Evolutionary conservation across 2,113 vertebrate species (phyloP), one percentile per base, ranked within the genome.

Genomic region (Ochotona curzoniae): DNA sequence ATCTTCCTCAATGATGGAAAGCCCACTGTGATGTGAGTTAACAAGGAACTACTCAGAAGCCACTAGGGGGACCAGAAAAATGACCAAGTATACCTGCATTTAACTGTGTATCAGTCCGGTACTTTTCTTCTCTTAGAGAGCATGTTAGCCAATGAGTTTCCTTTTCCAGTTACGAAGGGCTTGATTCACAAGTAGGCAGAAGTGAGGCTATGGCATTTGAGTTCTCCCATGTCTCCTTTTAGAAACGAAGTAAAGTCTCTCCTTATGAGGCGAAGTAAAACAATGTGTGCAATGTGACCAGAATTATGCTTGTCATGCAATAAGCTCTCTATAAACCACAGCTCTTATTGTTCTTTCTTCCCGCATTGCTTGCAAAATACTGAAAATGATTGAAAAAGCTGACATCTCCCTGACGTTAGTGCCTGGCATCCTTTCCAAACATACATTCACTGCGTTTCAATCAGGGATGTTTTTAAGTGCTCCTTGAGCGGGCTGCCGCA

Each of bases 261-360:
- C n/a, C n/a, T 67, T 32, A 61, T 20, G 20, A 64, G 79, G 89
- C 32, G n/a, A 83, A 90, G 82, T 81, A 54, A 81, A 92, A 89
- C 9, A 60, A 38, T 2, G 25, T 8, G 30, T 23, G 30, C 21
- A 12, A 78, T 69, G 17, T 26, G 57, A 71, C 9, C n/a, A 61
- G 7, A 79, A 67, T 23, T 70, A 30, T 21, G 44, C 63, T 38
- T 47, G 14, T 67, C 64, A 28, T 21, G 8, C 17, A 4, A 0
- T 20, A n/a, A 71, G 21, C 75, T 49, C 35, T 47, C 35, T 49
- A 14, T 15, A 49, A 67, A 67, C 8, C 20, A 12, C 0, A 30
- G 47, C 25, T 74, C 30, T 17, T 78, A 44, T 28, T 64, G 18
- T 51, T 87, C 17, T 70, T 89, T 78, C 49, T 49, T 61, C 14